Evolutionary conservation across 1,140 invertebrate species (phyloP).

Genomic region (Paraescarpia echinospica): DNA sequence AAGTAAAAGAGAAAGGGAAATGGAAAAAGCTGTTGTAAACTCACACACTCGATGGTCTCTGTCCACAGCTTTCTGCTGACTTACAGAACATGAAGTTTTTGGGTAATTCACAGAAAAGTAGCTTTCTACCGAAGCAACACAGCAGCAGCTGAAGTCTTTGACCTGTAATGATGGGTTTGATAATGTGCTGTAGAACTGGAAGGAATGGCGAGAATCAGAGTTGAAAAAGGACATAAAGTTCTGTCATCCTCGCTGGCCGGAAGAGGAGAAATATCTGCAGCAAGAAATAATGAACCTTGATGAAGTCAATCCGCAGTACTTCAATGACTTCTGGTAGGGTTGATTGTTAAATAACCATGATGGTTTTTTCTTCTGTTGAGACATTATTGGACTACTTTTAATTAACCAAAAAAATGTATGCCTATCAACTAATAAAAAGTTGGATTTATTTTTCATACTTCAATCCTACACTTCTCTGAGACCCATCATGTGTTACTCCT

Average conservation of each 20-base stretch:
- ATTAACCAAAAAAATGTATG: background rate
- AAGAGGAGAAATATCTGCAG: constrained; percentile 45
- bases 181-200: constrained; percentile 39
- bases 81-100: no score
- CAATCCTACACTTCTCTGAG: background rate
- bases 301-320: constrained; percentile 45
- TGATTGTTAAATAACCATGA: background rate
- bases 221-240: constrained; percentile 47
- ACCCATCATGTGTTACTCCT: no score
- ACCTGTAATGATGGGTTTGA: background rate
- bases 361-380: background rate
- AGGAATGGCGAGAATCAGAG: constrained; percentile 38
- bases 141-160: no score
- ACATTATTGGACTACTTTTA: no score
- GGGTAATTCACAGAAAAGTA: no score
- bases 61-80: no score
- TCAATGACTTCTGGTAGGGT: constrained; percentile 51
- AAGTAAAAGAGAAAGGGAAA: no score
- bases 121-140: no score
- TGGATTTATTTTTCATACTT: background rate
- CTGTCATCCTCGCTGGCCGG: constrained; percentile 53
- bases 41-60: no score
- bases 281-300: constrained; percentile 42
- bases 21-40: no score
- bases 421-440: background rate